Percentiles rank a stretch among this genome's conserved stretches.
phyloP scores from a whole-genome alignment of 2,888 invertebrate species.

The Thereva unica region DNA sequence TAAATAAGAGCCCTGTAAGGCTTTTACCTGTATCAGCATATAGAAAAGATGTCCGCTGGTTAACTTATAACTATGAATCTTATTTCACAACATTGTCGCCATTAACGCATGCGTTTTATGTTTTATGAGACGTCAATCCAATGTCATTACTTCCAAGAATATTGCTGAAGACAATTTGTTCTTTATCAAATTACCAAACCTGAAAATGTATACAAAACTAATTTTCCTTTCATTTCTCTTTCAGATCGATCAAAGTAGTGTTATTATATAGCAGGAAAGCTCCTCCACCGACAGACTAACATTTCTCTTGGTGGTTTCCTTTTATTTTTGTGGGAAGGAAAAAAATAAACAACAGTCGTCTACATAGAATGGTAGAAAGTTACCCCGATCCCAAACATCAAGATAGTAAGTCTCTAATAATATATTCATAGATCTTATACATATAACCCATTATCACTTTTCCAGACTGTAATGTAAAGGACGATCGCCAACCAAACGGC shows the following conservation, averaged over 20 bases:
- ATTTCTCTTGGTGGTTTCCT: not conserved
- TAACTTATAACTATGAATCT: too few species aligned
- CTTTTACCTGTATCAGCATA: too few species aligned
- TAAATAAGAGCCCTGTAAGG: too few species aligned
- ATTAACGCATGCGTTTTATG: too few species aligned
- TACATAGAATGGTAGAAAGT: conserved; percentile 90
- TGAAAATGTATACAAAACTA: too few species aligned
- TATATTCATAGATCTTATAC: not conserved
- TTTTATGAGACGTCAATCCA: too few species aligned
- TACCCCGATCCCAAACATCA: conserved; percentile 78
- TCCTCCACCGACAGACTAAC: conserved; percentile 15
- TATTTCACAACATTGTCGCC: too few species aligned
- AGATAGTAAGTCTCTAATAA: conserved; percentile 65
- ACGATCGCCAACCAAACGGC: conserved; percentile 79
- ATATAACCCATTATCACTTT: conserved; percentile 45
- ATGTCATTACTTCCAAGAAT: too few species aligned
- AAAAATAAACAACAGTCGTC: conserved; percentile 59
- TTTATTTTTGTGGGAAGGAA: conserved; percentile 33
- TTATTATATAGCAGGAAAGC: conserved; percentile 30
- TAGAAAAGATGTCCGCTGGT: too few species aligned
- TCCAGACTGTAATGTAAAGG: conserved; percentile 86
- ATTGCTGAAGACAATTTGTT: too few species aligned
- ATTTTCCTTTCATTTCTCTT: not conserved
- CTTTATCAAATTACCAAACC: too few species aligned
- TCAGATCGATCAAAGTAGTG: conserved; percentile 24